Evolutionary conservation across 2,797 vertebrate genomes (phyloP).

Genomic region (Euphonia xanthogaster): DNA sequence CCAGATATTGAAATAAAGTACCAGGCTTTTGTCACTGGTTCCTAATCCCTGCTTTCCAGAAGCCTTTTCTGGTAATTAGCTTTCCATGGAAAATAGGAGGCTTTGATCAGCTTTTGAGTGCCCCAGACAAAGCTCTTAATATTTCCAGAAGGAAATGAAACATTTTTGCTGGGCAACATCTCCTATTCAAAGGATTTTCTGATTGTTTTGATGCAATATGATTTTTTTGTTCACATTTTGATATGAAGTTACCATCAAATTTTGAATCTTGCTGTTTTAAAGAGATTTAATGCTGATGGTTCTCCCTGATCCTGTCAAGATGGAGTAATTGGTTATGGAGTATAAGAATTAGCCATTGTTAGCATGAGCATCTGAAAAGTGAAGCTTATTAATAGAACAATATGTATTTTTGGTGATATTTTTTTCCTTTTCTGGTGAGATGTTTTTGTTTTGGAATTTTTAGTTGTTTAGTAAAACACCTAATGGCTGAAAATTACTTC

Average conservation of each 20-base stretch:
- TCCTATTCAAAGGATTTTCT: not conserved
- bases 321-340: not conserved
- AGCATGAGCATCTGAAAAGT: not conserved
- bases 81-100: not conserved
- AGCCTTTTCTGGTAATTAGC: not conserved
- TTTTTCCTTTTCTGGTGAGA: not conserved
- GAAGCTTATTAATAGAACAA: not conserved
- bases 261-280: not conserved
- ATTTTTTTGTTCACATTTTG: not conserved
- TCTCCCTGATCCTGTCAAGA: not conserved
- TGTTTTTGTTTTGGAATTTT: not conserved
- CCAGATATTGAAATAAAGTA: not conserved
- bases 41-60: not conserved
- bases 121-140: not conserved
- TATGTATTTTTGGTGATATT: not conserved
- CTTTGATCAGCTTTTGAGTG: not conserved
- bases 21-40: not conserved
- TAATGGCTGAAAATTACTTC: not conserved
- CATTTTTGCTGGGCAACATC: not conserved
- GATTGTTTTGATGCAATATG: not conserved
- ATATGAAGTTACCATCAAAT: not conserved
- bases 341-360: not conserved
- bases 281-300: not conserved
- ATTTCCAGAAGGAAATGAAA: not conserved
- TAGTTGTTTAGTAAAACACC: not conserved